Conservation (phyloP, 2,888 invertebrate genomes). For the Tillus elongatus region DNA sequence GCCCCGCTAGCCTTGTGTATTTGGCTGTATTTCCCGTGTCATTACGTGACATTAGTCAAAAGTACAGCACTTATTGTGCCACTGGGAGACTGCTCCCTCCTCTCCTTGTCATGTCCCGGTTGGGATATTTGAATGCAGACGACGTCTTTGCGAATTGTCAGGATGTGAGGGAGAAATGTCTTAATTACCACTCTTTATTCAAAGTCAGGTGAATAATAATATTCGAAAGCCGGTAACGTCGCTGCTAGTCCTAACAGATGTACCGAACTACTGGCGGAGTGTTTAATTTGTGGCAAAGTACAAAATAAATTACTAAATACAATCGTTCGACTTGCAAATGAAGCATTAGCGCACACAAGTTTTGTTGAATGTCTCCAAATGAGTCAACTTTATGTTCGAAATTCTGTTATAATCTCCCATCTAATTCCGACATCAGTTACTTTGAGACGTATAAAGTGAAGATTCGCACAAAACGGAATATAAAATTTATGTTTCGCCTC, state of each 20-base stretch:
- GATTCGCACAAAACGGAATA: no score
- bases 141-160: slow-evolving; percentile 23
- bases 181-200: slow-evolving; percentile 32
- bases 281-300: slow-evolving; percentile 20
- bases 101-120: slow-evolving; percentile 19
- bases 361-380: slow-evolving; percentile 18
- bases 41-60: slow-evolving; percentile 30
- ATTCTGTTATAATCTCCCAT: neutral
- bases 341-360: slow-evolving; percentile 21
- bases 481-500: no score
- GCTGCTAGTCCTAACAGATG: neutral
- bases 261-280: slow-evolving; percentile 5
- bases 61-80: slow-evolving; percentile 21
- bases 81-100: slow-evolving; percentile 10
- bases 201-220: slow-evolving; percentile 28
- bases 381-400: slow-evolving; percentile 12
- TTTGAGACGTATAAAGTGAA: no score
- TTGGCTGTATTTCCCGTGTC: slow-evolving; percentile 25
- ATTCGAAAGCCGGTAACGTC: neutral
- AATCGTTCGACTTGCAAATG: slow-evolving; percentile 26
- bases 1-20: no score
- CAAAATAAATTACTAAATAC: slow-evolving; percentile 23
- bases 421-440: no score
- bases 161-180: slow-evolving; percentile 28
- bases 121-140: no score